phyloP scores from a whole-genome alignment of 2,113 vertebrate genomes.

The Gnathonemus echidnorhynchus region DNA sequence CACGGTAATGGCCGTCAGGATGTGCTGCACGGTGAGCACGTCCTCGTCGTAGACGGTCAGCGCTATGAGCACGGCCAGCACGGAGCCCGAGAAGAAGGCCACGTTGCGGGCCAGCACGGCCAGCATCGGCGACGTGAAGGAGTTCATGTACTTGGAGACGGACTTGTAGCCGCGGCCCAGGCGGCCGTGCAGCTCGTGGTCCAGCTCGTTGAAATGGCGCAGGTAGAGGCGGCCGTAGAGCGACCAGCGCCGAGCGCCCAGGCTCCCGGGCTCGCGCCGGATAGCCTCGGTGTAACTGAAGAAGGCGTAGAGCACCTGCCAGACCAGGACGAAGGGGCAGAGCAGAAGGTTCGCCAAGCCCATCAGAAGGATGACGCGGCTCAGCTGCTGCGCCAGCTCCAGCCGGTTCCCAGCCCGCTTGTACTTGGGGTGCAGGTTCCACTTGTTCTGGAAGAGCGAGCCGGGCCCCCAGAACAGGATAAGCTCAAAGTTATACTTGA shows the following conservation, averaged over 20 bases:
- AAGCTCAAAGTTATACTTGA: conserved; percentile 98
- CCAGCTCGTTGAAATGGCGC: conserved; percentile 93
- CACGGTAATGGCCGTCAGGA: conserved; percentile 88
- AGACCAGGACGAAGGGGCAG: conserved; percentile 93
- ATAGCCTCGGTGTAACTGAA: conserved; percentile 96
- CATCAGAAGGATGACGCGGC: conserved; percentile 90
- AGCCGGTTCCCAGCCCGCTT: conserved; percentile 83
- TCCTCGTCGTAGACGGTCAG: conserved; percentile 97
- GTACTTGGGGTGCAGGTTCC: conserved; percentile 91
- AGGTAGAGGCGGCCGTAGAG: conserved; percentile 94
- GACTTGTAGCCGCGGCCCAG: conserved; percentile 95
- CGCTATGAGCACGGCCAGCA: conserved; percentile 90
- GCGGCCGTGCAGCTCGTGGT: conserved; percentile 90
- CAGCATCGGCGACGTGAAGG: conserved; percentile 87
- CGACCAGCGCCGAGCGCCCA: conserved; percentile 95
- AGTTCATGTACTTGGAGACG: conserved; percentile 98
- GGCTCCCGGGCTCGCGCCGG: conserved; percentile 87
- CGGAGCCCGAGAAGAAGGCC: conserved; percentile 92
- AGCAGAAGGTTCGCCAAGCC: conserved; percentile 92
- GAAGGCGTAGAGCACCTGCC: conserved; percentile 97
- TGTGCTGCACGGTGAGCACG: conserved; percentile 86
- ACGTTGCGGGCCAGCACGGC: conserved; percentile 92
- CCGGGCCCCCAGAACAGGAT: conserved; percentile 96
- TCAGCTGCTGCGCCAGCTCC: conserved; percentile 85
- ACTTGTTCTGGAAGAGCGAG: conserved; percentile 92